Evolutionary conservation across 2,888 invertebrate species (phyloP).

Genomic region (Molorchus minor): DNA sequence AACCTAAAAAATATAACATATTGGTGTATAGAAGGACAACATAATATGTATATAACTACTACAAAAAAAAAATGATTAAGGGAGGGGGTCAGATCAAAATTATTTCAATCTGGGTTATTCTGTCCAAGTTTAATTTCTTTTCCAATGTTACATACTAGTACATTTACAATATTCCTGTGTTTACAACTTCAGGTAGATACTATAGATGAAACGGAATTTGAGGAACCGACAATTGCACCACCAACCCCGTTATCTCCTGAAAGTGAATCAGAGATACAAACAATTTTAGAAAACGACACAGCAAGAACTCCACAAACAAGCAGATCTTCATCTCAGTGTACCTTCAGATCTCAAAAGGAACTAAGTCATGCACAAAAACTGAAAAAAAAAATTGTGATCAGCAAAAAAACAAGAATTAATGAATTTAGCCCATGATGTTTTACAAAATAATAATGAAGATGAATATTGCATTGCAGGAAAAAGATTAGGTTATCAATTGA

Average conservation of each 20-base stretch:
- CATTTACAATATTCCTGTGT: constrained; percentile 1
- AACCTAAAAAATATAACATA: constrained; percentile 20
- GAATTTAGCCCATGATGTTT: constrained; percentile 7
- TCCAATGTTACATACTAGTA: too few species aligned
- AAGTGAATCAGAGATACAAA: constrained; percentile 1
- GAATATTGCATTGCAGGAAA: constrained; percentile 19
- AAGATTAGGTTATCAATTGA: constrained; percentile 16
- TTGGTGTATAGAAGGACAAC: background rate
- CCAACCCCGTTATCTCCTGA: constrained; percentile 5
- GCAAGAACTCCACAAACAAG: background rate
- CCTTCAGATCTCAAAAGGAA: constrained; percentile 7
- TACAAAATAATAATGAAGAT: constrained; percentile 7
- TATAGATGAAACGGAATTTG: constrained; percentile 2
- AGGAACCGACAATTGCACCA: constrained; percentile 6
- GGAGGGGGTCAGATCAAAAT: too few species aligned
- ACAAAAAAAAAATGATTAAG: too few species aligned
- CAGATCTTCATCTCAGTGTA: constrained; percentile 8
- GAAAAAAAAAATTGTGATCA: background rate
- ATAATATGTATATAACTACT: background rate
- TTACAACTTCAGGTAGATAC: constrained; percentile 4
- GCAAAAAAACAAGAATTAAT: constrained; percentile 24
- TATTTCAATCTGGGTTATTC: too few species aligned
- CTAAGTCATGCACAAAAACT: constrained; percentile 1
- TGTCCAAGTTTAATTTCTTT: too few species aligned
- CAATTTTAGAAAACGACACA: background rate